Evolutionary conservation across 1,140 invertebrate species (phyloP), one percentile per base, ranked within the genome.

Genomic region (Penaeus vannamei): DNA sequence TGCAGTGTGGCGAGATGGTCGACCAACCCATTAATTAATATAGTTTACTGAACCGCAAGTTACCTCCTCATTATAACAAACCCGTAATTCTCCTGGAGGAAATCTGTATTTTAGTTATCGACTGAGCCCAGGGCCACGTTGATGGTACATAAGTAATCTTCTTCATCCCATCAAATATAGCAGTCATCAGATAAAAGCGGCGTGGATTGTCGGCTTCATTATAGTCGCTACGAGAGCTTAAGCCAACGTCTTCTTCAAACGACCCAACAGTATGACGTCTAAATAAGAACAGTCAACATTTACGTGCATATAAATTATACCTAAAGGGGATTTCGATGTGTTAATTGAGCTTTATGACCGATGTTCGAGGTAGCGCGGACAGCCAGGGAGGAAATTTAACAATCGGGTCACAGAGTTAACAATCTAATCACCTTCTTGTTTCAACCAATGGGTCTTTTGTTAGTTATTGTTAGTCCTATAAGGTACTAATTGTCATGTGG

Each of bases 281-380:
- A 61, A 84, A 84, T 84, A 69, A 69, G 36, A 64, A 64, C 29
- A 69, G 64, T 64, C 64, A 66, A 64, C 61, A 64, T 84, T 84
- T 69, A 69, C 83, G 83, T 84, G 83, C 42, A 26, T 84, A 69
- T 84, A 84, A 84, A 84, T 84, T 84, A 66, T 60, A n/a, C 64
- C 72, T 84, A 66, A 84, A 69, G 60, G 64, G 32, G 36, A 84
- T 69, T 84, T 84, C 32, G 36, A 64, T 42, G 61, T 84, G 61
- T 64, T 84, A 84, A 84, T 84, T 64, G 83, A 66, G 32, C 32
- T 84, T 84, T 84, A 84, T 84, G 83, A 46, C 29, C 29, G 72
- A 76, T 36, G 29, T 76, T 76, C 72, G 42, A 84, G 46, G 17
- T 32, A 69, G 29, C 64, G 29, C 61, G 42, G 22, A 66, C 64